Base-by-base conservation (phyloP, 2,797 vertebrate genomes). In the Melanotaenia parkinsoni region DNA sequence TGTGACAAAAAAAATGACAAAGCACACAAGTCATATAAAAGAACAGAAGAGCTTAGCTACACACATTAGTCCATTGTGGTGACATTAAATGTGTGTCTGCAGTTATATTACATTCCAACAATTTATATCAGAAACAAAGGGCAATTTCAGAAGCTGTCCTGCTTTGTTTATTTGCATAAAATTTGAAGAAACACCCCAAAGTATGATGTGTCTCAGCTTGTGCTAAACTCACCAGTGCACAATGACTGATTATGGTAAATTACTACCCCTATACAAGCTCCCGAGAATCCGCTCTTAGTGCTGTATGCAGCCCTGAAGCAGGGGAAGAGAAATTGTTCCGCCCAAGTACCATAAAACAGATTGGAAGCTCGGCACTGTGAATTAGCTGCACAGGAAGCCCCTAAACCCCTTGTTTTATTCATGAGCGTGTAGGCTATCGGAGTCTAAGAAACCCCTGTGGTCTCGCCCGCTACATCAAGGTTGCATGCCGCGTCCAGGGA, bases 371-470 rank as follows among this genome's bases (percentile, higher is more conserved):
- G 26, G 91, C 92, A 88, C 82, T 92, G 89, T 90, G 91, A 93
- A 93, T 94, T 95, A 94, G 92, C 91, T 87, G 91, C 94, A 93
- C 92, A 92, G 93, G 93, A 95, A 94, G 92, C 92, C 92, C 92
- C 92, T 94, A 95, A 95, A 95, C 92, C 93, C 91, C 84, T 84
- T 94, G 92, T 95, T 95, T 95, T 95, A 95, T 95, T 95, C 95
- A 95, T 95, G 93, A 94, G 92, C 93, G 91, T 93, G 90, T 93
- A 94, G 91, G 88, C 93, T 94, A 93, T 93, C 88, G 83, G 82
- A 91, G 88, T 86, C 84, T 86, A 89, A 94, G 91, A 95, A 95
- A 94, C 94, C 94, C 95, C 95, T 87, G 93, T 93, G 93, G 94
- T 94, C 91, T 91, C 67, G 77, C 88, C 88, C 69, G 89, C 89